Evolutionary conservation across 2,113 vertebrate genomes (phyloP).

Genomic region (Amphilophus citrinellus): DNA sequence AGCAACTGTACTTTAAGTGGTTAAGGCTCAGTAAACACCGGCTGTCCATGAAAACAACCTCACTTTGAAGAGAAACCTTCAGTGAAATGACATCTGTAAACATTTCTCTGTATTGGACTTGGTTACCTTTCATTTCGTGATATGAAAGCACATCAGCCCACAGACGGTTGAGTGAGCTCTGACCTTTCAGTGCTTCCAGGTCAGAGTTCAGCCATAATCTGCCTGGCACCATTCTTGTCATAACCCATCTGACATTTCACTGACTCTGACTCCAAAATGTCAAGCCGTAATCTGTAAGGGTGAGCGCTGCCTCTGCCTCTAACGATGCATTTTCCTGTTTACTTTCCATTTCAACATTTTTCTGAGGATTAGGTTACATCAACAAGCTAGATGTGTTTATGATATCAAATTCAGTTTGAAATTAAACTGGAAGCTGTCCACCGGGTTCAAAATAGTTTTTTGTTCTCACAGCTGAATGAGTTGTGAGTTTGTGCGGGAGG

Average conservation of each 20-base stretch:
- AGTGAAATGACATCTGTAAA: constrained; percentile 28
- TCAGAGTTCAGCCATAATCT: constrained; percentile 75
- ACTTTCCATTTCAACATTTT: constrained; percentile 33
- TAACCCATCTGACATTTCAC: constrained; percentile 77
- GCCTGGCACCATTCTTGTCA: constrained; percentile 76
- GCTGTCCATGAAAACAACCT: constrained; percentile 2
- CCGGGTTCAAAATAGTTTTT: constrained; percentile 30
- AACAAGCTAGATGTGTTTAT: constrained; percentile 47
- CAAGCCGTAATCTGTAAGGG: constrained; percentile 67
- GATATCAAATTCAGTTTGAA: constrained; percentile 41
- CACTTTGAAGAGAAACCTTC: not conserved
- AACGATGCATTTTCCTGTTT: constrained; percentile 25
- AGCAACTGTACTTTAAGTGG: not conserved
- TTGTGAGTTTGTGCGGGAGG: constrained; percentile 16
- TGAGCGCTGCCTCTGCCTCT: constrained; percentile 34
- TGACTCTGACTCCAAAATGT: constrained; percentile 74
- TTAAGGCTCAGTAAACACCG: not conserved
- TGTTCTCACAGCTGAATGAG: constrained; percentile 9
- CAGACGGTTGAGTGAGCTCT: constrained; percentile 51
- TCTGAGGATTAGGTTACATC: constrained; percentile 36
- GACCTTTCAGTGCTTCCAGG: constrained; percentile 72
- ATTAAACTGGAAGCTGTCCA: constrained; percentile 47
- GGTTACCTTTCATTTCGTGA: constrained; percentile 32
- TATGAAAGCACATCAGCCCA: constrained; percentile 51
- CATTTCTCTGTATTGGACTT: constrained; percentile 30